Percentiles rank a stretch among this genome's conserved stretches.
Evolutionary conservation across 2,113 vertebrate genomes (phyloP).

Genomic region (Crotalus horridus): DNA sequence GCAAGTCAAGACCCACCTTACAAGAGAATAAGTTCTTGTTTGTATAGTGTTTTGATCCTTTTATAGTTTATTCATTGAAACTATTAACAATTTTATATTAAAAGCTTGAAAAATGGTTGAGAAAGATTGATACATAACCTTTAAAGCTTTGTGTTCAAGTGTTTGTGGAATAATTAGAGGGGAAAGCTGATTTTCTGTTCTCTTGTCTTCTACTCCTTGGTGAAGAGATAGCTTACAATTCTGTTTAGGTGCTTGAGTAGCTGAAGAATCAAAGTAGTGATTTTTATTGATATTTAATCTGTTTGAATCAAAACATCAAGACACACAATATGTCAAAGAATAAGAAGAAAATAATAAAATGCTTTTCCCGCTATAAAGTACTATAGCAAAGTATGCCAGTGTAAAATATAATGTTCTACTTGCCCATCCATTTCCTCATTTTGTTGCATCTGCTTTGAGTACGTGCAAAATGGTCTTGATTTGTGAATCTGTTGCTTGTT

Average conservation of each 20-base stretch:
- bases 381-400: not conserved
- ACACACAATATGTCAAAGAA: not conserved
- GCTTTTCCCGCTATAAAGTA: not conserved
- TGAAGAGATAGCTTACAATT: not conserved
- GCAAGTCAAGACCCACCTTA: not conserved
- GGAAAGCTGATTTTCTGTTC: not conserved
- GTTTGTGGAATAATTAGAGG: not conserved
- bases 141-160: not conserved
- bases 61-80: not conserved
- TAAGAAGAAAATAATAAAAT: not conserved
- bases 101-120: not conserved
- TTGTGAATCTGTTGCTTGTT: not conserved
- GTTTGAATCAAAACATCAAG: slow-evolving; percentile 15
- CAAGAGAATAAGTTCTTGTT: not conserved
- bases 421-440: not conserved
- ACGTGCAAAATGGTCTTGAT: not conserved
- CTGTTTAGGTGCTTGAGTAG: not conserved
- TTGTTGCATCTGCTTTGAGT: not conserved
- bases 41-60: not conserved
- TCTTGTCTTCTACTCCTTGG: not conserved
- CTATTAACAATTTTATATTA: not conserved
- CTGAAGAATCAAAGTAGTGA: not conserved
- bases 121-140: not conserved
- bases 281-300: slow-evolving; percentile 5
- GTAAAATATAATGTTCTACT: not conserved